These are phyloP conservation scores for Prunella fulvescens DNA, from an alignment of 2,113 vertebrate species.

Conservation along the genomic window DNA sequence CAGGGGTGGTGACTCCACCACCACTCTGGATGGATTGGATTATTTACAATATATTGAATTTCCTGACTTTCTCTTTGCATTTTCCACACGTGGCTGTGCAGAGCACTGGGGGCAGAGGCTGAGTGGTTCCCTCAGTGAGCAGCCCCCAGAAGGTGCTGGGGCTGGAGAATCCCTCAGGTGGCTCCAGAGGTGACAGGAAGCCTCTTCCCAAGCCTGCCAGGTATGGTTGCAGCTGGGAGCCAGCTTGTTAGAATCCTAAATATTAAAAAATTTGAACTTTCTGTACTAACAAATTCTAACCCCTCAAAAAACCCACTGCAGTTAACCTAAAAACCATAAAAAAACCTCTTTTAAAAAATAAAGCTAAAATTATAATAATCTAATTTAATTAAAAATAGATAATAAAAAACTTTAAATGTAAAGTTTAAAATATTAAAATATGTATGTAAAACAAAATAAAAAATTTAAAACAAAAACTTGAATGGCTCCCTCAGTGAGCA, in stretches of 20 bases:
- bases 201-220: neutral
- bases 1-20: neutral
- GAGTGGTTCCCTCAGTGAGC: neutral
- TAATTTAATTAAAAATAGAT: too few relatives aligned
- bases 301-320: too few relatives aligned
- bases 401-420: too few relatives aligned
- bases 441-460: too few relatives aligned
- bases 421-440: too few relatives aligned
- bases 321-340: too few relatives aligned
- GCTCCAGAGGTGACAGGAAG: neutral
- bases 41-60: neutral
- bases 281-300: too few relatives aligned
- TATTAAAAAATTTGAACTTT: too few relatives aligned
- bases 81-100: neutral
- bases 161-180: neutral
- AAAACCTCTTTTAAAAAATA: too few relatives aligned
- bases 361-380: too few relatives aligned
- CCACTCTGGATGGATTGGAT: fast-evolving
- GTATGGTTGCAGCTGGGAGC: neutral
- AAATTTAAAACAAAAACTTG: too few relatives aligned
- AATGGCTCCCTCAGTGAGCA: too few relatives aligned
- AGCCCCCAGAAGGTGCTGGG: neutral
- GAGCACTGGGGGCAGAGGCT: neutral
- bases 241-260: neutral
- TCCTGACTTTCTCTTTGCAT: neutral